Conservation (phyloP, 2,888 invertebrate species). For the Agrochola circellaris region DNA sequence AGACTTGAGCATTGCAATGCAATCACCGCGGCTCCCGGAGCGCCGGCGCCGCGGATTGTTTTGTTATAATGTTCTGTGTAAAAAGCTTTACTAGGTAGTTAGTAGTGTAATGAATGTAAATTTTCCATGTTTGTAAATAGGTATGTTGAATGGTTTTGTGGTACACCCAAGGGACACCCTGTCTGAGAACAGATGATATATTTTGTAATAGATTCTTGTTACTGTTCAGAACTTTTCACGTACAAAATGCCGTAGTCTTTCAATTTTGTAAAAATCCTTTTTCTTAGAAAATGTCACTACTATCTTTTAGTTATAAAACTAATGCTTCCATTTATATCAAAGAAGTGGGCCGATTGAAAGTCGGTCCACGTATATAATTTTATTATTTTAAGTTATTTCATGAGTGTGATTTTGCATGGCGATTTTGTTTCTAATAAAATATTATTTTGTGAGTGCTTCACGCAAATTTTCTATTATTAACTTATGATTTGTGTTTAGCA, state of each 20-base stretch:
- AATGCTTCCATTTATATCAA: conserved; percentile 91
- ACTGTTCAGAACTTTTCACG: conserved; percentile 73
- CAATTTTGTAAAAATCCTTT: conserved; percentile 65
- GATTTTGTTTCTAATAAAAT: conserved; percentile 87
- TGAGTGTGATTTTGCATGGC: conserved; percentile 90
- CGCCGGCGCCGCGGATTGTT: conserved; percentile 80
- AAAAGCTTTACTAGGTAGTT: conserved; percentile 89
- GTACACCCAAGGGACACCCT: conserved; percentile 66
- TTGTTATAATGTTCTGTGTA: conserved; percentile 88
- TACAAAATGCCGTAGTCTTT: conserved; percentile 72
- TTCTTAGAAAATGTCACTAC: conserved; percentile 73
- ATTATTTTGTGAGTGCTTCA: conserved; percentile 82
- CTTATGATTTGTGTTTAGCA: conserved; percentile 85
- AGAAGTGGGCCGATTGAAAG: conserved; percentile 89
- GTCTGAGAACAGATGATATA: conserved; percentile 63
- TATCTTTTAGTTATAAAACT: conserved; percentile 88
- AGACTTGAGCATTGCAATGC: conserved; percentile 89
- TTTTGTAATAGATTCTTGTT: conserved; percentile 68
- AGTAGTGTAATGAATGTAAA: conserved; percentile 84
- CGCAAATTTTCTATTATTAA: conserved; percentile 84
- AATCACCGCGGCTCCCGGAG: conserved; percentile 74
- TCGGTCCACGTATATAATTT: conserved; percentile 86
- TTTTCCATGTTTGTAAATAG: conserved; percentile 86
- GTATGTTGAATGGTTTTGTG: conserved; percentile 83
- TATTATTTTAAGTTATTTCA: conserved; percentile 87